A percentile compares a stretch with the other conserved stretches of the same genome.
Evolutionary conservation across 2,797 vertebrate species (phyloP).

Genomic region (Xerus rutilus): DNA sequence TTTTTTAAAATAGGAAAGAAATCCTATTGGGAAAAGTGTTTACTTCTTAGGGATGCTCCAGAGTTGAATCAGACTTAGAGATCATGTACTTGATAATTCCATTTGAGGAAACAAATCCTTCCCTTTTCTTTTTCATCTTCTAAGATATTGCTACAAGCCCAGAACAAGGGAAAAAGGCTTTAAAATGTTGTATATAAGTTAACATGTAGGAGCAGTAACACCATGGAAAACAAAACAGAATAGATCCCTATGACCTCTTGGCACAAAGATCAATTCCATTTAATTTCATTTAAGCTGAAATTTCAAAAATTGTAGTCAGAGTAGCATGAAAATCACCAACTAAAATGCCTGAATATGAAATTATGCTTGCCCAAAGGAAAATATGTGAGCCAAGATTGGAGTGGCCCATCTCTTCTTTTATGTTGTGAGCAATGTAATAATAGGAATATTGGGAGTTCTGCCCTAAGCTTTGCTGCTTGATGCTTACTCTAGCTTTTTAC

Average conservation of each 20-base stretch:
- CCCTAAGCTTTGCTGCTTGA: background rate
- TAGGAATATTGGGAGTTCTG: background rate
- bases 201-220: background rate
- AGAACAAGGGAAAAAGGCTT: constrained; percentile 41
- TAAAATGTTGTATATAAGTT: background rate
- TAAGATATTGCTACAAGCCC: background rate
- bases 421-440: background rate
- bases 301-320: constrained; percentile 33
- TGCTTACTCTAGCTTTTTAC: background rate
- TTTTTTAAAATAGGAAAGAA: constrained; percentile 36
- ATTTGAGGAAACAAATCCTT: background rate
- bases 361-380: background rate
- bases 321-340: background rate
- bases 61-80: background rate
- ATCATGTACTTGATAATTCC: background rate
- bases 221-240: background rate
- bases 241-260: background rate
- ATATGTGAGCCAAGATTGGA: background rate
- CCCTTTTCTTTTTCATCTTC: background rate
- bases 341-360: constrained; percentile 9
- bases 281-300: background rate
- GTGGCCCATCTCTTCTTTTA: background rate
- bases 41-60: constrained; percentile 4
- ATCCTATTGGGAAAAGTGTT: background rate
- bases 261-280: background rate